These are phyloP conservation scores for Oxygymnocypris stewartii DNA, from an alignment of 2,113 vertebrate species.

Conservation along the genomic window DNA sequence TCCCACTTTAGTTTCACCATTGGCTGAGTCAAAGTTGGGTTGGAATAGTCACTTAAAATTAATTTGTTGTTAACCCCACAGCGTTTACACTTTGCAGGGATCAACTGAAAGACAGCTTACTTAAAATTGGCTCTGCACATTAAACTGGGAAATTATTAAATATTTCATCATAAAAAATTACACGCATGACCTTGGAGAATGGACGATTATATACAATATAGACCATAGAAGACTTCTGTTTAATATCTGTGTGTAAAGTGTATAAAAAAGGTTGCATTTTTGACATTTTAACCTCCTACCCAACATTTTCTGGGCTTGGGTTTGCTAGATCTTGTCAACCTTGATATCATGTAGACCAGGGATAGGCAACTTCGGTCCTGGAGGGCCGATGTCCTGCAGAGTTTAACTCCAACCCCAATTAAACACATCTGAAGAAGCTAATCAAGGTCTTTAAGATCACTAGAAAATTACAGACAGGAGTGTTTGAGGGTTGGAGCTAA, in stretches of 20 bases:
- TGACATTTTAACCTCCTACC: background rate
- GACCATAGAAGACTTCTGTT: too few relatives aligned
- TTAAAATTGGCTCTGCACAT: background rate
- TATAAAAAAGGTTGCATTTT: background rate
- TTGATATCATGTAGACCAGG: conserved; percentile 43
- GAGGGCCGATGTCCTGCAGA: too few relatives aligned
- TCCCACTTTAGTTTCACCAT: background rate
- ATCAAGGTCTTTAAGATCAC: too few relatives aligned
- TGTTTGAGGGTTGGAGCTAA: too few relatives aligned
- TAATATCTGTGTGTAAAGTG: background rate
- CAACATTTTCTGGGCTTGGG: conserved; percentile 39
- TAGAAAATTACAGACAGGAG: too few relatives aligned
- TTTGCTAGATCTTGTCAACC: conserved; percentile 44
- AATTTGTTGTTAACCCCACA: background rate
- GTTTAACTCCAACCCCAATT: too few relatives aligned
- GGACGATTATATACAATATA: background rate
- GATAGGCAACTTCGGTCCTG: too few relatives aligned
- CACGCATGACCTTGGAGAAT: background rate
- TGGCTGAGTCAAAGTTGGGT: background rate
- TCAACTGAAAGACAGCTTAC: background rate
- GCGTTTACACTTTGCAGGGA: background rate
- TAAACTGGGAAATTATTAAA: background rate
- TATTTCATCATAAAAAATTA: background rate
- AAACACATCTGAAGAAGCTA: too few relatives aligned
- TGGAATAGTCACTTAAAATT: background rate